Evolutionary conservation across 2,888 invertebrate genomes (phyloP).

Genomic region (Nephrotoma flavescens): DNA sequence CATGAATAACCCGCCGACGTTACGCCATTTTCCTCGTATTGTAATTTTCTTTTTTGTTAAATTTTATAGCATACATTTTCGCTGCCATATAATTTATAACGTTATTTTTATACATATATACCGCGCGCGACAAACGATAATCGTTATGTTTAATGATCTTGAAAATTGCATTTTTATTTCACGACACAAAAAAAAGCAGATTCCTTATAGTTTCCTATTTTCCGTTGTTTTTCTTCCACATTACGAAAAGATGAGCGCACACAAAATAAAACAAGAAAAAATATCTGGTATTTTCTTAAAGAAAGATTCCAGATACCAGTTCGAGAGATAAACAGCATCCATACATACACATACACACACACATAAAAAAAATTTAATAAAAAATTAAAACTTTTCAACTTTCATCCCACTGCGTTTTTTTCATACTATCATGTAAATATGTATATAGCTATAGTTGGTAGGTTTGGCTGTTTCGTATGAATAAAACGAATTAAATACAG

Average conservation of each 20-base stretch:
- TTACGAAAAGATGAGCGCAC: not conserved
- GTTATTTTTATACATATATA: not conserved
- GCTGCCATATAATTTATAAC: not conserved
- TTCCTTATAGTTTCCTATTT: not conserved
- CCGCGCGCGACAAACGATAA: constrained; percentile 1
- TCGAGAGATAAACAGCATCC: not conserved
- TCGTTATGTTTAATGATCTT: constrained; percentile 4
- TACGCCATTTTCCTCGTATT: not conserved
- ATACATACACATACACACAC: not conserved
- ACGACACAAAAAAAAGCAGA: not conserved
- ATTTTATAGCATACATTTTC: not conserved
- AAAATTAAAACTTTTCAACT: not conserved
- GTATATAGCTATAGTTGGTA: not conserved
- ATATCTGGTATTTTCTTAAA: not conserved
- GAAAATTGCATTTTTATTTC: constrained; percentile 1
- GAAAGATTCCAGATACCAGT: not conserved
- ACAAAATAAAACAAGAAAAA: not conserved
- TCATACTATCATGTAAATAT: not conserved
- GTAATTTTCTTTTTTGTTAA: not conserved
- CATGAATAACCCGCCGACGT: not conserved
- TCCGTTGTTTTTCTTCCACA: not conserved
- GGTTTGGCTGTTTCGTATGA: not conserved
- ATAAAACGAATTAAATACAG: not conserved
- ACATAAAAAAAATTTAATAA: not conserved
- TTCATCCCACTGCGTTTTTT: not conserved